phyloP scores from a whole-genome alignment of 2,113 vertebrate genomes.

The Pelodiscus sinensis region DNA sequence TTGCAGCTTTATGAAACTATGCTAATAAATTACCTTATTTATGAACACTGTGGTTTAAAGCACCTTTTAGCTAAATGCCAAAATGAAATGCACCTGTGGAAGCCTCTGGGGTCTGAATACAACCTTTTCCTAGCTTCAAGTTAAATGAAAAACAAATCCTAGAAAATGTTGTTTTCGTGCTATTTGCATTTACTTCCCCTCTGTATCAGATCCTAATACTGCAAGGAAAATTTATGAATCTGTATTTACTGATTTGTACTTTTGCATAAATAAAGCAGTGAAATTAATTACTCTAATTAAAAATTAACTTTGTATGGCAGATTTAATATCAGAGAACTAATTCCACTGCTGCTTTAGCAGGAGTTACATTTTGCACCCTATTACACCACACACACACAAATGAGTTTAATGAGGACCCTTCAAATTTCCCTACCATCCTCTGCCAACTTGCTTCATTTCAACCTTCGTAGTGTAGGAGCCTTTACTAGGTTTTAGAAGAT shows the following conservation, averaged over 20 bases:
- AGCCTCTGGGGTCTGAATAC: not conserved
- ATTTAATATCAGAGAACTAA: not conserved
- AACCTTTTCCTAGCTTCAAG: not conserved
- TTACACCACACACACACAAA: not conserved
- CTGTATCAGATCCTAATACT: not conserved
- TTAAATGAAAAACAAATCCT: slow-evolving; percentile 21
- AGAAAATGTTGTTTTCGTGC: slow-evolving; percentile 35
- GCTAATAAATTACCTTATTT: slow-evolving; percentile 50
- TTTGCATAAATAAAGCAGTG: slow-evolving; percentile 7
- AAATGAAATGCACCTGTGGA: slow-evolving; percentile 22
- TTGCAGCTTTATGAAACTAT: slow-evolving; percentile 9
- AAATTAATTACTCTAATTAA: slow-evolving; percentile 6
- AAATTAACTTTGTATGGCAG: not conserved
- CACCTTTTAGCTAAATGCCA: slow-evolving; percentile 31
- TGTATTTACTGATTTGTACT: not conserved
- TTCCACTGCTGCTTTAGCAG: not conserved
- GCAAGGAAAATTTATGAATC: not conserved
- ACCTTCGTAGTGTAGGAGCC: not conserved
- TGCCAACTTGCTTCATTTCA: not conserved
- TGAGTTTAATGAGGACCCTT: not conserved
- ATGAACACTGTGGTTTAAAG: slow-evolving; percentile 26
- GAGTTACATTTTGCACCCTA: not conserved
- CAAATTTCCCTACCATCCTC: not conserved
- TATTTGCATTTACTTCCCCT: slow-evolving; percentile 28
- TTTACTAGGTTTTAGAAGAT: not conserved